These are phyloP conservation scores for Saccopteryx leptura DNA, from an alignment of 2,113 vertebrate genomes.

Conservation along the genomic window DNA sequence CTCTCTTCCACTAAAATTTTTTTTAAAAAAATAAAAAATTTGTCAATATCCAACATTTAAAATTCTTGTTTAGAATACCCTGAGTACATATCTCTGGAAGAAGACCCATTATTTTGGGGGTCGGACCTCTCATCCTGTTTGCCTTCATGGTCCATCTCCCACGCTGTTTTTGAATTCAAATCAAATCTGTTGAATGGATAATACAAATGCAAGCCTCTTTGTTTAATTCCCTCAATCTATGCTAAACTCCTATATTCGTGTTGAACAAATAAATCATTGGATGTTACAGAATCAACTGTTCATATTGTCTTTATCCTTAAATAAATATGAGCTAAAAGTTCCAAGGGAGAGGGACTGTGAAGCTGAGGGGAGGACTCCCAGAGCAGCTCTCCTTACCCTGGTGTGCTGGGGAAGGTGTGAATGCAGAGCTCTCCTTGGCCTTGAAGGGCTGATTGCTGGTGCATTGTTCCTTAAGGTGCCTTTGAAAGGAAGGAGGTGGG, in stretches of 20 bases:
- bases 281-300: constrained; percentile 16
- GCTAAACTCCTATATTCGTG: neutral
- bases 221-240: neutral
- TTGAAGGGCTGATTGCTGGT: neutral
- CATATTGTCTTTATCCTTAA: constrained; percentile 25
- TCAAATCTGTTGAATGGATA: neutral
- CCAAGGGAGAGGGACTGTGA: neutral
- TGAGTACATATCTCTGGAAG: neutral
- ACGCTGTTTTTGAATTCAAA: neutral
- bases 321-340: neutral
- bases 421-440: neutral
- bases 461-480: neutral
- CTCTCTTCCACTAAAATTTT: too few relatives aligned
- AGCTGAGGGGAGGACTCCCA: neutral
- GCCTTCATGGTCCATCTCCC: neutral
- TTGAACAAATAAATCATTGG: constrained; percentile 35
- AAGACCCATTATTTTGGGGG: neutral
- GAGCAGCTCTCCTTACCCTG: neutral
- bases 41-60: neutral
- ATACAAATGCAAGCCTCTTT: neutral
- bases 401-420: constrained; percentile 3
- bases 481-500: neutral
- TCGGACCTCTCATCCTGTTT: neutral
- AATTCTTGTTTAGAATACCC: neutral
- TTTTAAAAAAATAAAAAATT: neutral